phyloP scores from a whole-genome alignment of 2,797 vertebrate genomes.

The Cryptoprocta ferox region DNA sequence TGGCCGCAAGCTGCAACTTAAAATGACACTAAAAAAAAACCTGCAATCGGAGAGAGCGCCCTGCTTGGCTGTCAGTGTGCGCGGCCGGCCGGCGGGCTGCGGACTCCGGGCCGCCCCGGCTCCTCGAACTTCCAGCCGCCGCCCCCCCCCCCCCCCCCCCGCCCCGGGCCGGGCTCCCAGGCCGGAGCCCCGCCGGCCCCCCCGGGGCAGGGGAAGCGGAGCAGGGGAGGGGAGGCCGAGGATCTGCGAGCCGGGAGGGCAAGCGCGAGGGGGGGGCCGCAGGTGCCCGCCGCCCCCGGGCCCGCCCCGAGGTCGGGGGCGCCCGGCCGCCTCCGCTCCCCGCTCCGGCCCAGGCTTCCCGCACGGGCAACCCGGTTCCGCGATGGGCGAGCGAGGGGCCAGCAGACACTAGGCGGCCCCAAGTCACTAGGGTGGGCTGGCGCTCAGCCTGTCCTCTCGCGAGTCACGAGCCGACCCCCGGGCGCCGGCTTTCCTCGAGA shows the following conservation, averaged over 20 bases:
- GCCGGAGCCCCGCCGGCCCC: background rate
- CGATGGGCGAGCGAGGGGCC: background rate
- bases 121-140: constrained; percentile 82
- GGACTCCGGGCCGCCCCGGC: constrained; percentile 74
- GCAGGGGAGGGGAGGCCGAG: background rate
- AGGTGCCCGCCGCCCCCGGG: background rate
- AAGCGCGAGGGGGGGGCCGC: background rate
- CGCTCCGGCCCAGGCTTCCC: background rate
- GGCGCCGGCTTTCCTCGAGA: background rate
- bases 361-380: background rate
- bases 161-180: background rate
- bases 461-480: background rate
- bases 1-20: constrained; percentile 88
- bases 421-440: background rate
- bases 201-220: too few relatives aligned
- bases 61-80: constrained; percentile 86
- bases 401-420: background rate
- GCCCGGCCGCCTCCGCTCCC: background rate
- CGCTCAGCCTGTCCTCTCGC: background rate
- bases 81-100: background rate
- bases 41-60: constrained; percentile 81
- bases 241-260: background rate
- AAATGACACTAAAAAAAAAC: constrained; percentile 86
- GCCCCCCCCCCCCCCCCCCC: background rate
- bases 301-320: background rate